Conservation (phyloP, 2,113 vertebrate genomes). For the Gymnobelideus leadbeateri region DNA sequence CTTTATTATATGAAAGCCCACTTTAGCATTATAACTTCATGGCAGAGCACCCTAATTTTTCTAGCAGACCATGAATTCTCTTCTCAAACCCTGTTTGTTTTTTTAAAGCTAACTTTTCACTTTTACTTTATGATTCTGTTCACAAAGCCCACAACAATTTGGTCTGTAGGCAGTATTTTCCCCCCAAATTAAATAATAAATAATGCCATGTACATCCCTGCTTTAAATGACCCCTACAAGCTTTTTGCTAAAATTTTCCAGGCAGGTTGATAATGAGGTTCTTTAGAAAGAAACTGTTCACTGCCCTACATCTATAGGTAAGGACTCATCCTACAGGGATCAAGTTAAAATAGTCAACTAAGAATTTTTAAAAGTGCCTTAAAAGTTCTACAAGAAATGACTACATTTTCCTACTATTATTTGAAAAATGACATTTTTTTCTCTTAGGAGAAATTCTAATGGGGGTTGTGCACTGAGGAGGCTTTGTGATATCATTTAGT, state of each 20-base stretch:
- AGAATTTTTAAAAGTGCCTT: constrained; percentile 60
- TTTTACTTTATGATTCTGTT: constrained; percentile 28
- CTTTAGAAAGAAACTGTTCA: neutral
- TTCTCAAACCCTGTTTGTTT: neutral
- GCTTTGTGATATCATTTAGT: neutral
- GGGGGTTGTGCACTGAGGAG: neutral
- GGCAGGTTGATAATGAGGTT: neutral
- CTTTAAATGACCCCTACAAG: neutral
- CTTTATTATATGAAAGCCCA: neutral
- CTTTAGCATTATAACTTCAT: neutral
- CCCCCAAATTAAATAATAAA: constrained; percentile 49
- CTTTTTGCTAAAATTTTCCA: constrained; percentile 52
- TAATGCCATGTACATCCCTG: constrained; percentile 49
- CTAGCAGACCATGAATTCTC: neutral
- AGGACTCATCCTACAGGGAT: constrained; percentile 59
- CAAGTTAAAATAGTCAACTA: constrained; percentile 66
- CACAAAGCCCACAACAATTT: constrained; percentile 21
- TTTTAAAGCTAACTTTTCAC: neutral
- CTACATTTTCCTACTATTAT: constrained; percentile 42
- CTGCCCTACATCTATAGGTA: constrained; percentile 61
- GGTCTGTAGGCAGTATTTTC: constrained; percentile 53
- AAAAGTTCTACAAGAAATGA: constrained; percentile 68
- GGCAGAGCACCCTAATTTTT: neutral
- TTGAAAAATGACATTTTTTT: constrained; percentile 52
- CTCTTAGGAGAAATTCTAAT: neutral